These are phyloP conservation scores for Salvelinus sp. DNA, from an alignment of 2,113 vertebrate species.

Conservation along the genomic window DNA sequence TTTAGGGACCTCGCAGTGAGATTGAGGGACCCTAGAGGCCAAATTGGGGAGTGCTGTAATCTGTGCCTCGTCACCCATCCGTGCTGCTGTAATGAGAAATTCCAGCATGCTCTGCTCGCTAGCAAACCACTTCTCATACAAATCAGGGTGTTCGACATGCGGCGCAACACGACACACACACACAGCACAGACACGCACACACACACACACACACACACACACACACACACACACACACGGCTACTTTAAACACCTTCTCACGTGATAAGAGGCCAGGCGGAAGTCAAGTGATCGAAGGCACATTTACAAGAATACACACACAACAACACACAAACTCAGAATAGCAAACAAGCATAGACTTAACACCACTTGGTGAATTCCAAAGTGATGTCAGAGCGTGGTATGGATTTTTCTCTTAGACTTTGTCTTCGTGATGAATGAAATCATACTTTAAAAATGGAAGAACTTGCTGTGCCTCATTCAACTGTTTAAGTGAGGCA, in stretches of 20 bases:
- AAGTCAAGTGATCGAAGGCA: neutral
- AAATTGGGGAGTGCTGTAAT: slow-evolving; percentile 56
- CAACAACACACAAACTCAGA: neutral
- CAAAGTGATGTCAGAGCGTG: neutral
- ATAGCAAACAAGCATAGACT: neutral
- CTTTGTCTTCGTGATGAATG: neutral
- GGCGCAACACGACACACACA: neutral
- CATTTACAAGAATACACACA: neutral
- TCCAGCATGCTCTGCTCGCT: slow-evolving; percentile 41
- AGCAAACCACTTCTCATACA: slow-evolving; percentile 51
- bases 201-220: neutral
- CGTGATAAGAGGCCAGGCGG: neutral
- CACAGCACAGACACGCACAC: neutral
- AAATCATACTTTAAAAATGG: slow-evolving; percentile 11
- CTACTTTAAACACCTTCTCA: neutral
- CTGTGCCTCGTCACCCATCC: slow-evolving; percentile 47
- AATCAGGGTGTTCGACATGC: slow-evolving; percentile 29
- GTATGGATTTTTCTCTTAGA: neutral
- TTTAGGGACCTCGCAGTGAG: slow-evolving; percentile 44
- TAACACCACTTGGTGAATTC: neutral
- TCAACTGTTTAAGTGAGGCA: neutral
- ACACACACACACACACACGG: neutral
- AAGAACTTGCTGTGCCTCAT: neutral
- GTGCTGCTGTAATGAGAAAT: slow-evolving; percentile 62
- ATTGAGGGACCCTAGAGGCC: slow-evolving; percentile 58